These are phyloP conservation scores for Heptranchias perlo DNA, from an alignment of 2,113 vertebrate species.

Conservation along the genomic window DNA sequence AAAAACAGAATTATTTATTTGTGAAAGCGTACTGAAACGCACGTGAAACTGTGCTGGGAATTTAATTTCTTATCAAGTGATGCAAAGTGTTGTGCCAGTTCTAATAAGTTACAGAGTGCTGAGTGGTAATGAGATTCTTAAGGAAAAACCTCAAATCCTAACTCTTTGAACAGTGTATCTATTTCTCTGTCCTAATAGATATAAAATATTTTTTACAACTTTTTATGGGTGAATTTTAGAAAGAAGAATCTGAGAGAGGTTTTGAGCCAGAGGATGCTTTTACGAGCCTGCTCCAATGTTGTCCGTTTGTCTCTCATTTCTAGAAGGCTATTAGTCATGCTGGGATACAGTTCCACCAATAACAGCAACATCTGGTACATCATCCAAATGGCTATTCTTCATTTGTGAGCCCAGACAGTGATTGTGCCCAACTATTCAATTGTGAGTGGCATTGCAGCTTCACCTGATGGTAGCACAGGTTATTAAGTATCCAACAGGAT, in stretches of 20 bases:
- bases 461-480: not conserved
- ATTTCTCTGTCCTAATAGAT: not conserved
- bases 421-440: not conserved
- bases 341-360: not conserved
- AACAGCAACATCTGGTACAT: not conserved
- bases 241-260: not conserved
- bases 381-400: not conserved
- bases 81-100: not conserved
- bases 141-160: not conserved
- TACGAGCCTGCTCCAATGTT: not conserved
- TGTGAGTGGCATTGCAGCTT: not conserved
- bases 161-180: not conserved
- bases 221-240: not conserved
- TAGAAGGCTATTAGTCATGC: not conserved
- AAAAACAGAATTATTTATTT: not conserved
- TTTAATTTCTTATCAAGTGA: not conserved
- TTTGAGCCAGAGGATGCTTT: not conserved
- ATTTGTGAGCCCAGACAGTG: not conserved
- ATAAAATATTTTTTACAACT: not conserved
- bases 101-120: not conserved
- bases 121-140: not conserved
- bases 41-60: not conserved
- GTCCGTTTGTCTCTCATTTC: not conserved
- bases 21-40: not conserved
- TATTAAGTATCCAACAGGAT: not conserved